phyloP scores from a whole-genome alignment of 2,797 vertebrate genomes.

The Botia kubotai region DNA sequence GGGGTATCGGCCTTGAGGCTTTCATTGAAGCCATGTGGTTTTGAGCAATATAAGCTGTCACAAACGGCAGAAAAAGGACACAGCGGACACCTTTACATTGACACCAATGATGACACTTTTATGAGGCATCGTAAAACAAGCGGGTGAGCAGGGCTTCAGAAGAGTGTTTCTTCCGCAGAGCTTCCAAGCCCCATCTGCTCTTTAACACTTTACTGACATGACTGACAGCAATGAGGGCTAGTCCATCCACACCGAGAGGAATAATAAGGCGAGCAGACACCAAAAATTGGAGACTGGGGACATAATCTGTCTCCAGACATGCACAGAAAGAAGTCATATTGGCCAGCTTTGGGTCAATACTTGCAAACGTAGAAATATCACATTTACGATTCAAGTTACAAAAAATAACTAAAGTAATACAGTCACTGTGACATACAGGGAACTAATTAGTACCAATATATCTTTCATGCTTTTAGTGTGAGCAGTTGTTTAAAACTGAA shows the following conservation, averaged over 20 bases:
- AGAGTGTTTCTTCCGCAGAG: constrained; percentile 24
- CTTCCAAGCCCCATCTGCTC: constrained; percentile 38
- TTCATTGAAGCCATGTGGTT: constrained; percentile 34
- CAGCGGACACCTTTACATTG: constrained; percentile 19
- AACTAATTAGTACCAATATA: background rate
- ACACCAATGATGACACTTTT: constrained; percentile 57
- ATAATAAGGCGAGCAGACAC: constrained; percentile 51
- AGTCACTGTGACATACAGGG: constrained; percentile 8
- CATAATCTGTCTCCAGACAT: constrained; percentile 24
- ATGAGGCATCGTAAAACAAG: constrained; percentile 59
- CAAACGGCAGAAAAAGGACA: constrained; percentile 39
- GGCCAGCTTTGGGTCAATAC: constrained; percentile 49
- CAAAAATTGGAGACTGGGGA: constrained; percentile 55
- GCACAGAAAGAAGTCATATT: constrained; percentile 20
- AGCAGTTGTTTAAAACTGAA: background rate
- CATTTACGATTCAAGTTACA: constrained; percentile 22
- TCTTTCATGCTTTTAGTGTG: constrained; percentile 4
- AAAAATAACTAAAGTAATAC: constrained; percentile 31
- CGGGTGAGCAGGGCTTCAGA: constrained; percentile 35
- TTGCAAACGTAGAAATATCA: constrained; percentile 51
- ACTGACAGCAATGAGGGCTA: constrained; percentile 49
- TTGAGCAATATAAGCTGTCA: constrained; percentile 35
- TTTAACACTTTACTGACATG: constrained; percentile 53
- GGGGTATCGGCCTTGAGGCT: constrained; percentile 37
- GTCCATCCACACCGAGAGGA: constrained; percentile 27